A percentile compares a stretch with the other conserved stretches of the same genome.
phyloP scores from a whole-genome alignment of 2,113 vertebrate genomes.

The Epinephelus moara region DNA sequence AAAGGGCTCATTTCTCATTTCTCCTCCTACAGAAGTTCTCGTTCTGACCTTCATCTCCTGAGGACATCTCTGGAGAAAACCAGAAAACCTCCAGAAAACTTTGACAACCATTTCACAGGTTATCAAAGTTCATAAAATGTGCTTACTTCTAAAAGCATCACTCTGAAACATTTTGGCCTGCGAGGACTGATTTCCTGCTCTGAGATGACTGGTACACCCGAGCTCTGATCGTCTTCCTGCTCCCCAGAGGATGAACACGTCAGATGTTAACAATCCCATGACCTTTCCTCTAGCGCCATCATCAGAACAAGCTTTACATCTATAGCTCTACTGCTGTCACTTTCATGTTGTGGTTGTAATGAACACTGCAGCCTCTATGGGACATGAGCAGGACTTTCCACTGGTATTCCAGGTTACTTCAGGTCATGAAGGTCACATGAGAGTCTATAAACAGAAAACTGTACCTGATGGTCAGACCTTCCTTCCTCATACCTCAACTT shows the following conservation, averaged over 20 bases:
- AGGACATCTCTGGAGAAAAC: too few species aligned
- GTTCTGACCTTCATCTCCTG: too few species aligned
- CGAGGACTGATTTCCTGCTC: background rate
- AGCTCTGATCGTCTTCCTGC: too few species aligned
- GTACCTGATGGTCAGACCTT: constrained; percentile 4
- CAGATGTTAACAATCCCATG: too few species aligned
- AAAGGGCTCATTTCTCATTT: background rate
- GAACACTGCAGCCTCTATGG: background rate
- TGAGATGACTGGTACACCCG: background rate
- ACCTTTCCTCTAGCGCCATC: too few species aligned
- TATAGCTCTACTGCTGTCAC: too few species aligned
- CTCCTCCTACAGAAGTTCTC: background rate
- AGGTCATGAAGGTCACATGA: background rate
- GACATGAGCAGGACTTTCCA: background rate
- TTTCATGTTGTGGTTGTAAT: too few species aligned
- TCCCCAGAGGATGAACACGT: background rate
- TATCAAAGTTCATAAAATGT: too few species aligned
- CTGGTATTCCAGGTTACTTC: background rate
- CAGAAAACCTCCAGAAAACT: too few species aligned
- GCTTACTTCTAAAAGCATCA: background rate
- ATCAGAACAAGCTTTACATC: too few species aligned
- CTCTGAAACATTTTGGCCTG: background rate
- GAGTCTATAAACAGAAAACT: background rate
- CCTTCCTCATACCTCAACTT: background rate
- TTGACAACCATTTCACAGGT: background rate